Evolutionary conservation across 2,797 vertebrate species (phyloP), one percentile per base, ranked within the genome.

Genomic region (Spea hammondii): DNA sequence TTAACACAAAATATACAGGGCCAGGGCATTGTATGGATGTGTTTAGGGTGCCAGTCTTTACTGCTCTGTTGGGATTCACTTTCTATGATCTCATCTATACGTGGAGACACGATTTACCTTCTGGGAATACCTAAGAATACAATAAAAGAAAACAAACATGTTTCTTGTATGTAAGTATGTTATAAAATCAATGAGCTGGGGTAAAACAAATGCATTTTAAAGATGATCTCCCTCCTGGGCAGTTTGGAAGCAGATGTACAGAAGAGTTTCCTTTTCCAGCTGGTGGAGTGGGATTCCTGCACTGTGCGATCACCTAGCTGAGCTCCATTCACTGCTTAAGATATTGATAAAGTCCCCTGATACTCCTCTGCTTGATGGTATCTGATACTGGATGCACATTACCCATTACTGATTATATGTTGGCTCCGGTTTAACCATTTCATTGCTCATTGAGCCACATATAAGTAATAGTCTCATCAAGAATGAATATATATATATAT

Each of bases 341-440:
- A 64, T 84, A 85, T 79, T 83, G 74, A 78, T 85, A 85, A 85
- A 86, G 87, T 83, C 77, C 86, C 79, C 83, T 83, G 87, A 89
- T 89, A 87, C 86, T 84, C 87, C 88, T 89, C 86, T 86, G 88
- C 87, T 54, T 85, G 90, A 88, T 70, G 73, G 65, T 78, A 79
- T 80, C 78, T 83, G 57, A 75, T 73, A 76, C 84, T 87, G 87
- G 90, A 88, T 86, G 87, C 86, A 88, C 89, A 85, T 89, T 88
- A 84, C 70, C 74, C 74, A 73, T 81, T 74, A 79, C 55, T 87
- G 89, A 86, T 91, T 88, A 90, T 86, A 87, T 78, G 87, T 86
- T 88, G 87, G 89, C 83, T 86, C 89, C 4, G 79, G 84, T 50
- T 79, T 79, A 79, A 79, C 78, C 47, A 47, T 73, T 55, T 59